These are phyloP conservation scores for Mactra quadrangularis DNA, from an alignment of 1,140 invertebrate species.

Conservation along the genomic window DNA sequence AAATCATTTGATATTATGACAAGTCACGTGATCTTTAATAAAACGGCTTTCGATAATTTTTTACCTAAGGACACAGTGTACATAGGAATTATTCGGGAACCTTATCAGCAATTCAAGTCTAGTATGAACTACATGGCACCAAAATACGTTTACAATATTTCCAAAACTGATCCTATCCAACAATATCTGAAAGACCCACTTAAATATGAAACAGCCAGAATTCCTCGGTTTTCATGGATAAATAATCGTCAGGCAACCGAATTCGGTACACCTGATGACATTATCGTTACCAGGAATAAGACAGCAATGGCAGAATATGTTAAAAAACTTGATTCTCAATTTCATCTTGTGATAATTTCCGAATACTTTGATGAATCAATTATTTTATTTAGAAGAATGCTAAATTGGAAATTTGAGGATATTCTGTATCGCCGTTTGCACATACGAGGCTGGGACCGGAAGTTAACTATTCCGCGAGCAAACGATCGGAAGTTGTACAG, in stretches of 20 bases:
- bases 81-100: slow-evolving; percentile 74
- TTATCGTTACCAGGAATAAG: slow-evolving; percentile 51
- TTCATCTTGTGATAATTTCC: slow-evolving; percentile 85
- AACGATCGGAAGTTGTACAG: slow-evolving; percentile 42
- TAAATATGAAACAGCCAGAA: slow-evolving; percentile 42
- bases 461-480: slow-evolving; percentile 46
- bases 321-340: slow-evolving; percentile 71
- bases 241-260: slow-evolving; percentile 72
- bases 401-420: slow-evolving; percentile 85
- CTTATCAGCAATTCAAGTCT: slow-evolving; percentile 75
- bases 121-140: slow-evolving; percentile 62
- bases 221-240: slow-evolving; percentile 56
- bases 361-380: slow-evolving; percentile 86
- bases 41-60: slow-evolving; percentile 52
- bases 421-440: slow-evolving; percentile 75
- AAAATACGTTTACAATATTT: slow-evolving; percentile 65
- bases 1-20: slow-evolving; percentile 72
- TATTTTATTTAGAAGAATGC: slow-evolving; percentile 83
- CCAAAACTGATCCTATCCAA: slow-evolving; percentile 62
- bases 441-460: slow-evolving; percentile 55
- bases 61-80: slow-evolving; percentile 71
- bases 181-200: slow-evolving; percentile 61
- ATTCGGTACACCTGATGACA: slow-evolving; percentile 62
- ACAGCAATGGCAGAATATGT: slow-evolving; percentile 61
- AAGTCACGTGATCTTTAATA: slow-evolving; percentile 73